These are phyloP conservation scores for Stegodyphus mimosarum DNA, from an alignment of 1,140 invertebrate species.

Conservation along the genomic window DNA sequence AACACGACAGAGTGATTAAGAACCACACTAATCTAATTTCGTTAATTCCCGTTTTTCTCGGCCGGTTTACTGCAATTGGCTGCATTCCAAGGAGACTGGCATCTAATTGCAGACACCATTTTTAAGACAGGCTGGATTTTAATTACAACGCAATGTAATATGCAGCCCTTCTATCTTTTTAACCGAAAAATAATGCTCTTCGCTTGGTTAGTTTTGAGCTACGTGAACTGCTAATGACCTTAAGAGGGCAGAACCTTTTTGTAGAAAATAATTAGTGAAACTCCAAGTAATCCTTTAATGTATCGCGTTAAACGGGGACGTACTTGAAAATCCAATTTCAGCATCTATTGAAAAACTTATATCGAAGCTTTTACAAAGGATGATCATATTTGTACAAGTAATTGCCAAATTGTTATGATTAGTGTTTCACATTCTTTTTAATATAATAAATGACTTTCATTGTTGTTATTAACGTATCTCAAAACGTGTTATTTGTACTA, in stretches of 20 bases:
- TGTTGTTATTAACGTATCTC: no score
- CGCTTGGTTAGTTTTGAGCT: slow-evolving; percentile 50
- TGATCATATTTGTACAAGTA: no score
- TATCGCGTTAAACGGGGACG: not conserved
- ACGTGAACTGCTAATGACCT: slow-evolving; percentile 44
- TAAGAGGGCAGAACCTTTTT: slow-evolving; percentile 11
- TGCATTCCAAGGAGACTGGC: slow-evolving; percentile 47
- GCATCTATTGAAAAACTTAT: no score
- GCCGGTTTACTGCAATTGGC: slow-evolving; percentile 46
- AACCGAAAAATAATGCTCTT: slow-evolving; percentile 8
- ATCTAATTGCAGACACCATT: slow-evolving; percentile 32
- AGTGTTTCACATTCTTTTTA: no score
- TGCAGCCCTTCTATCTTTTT: slow-evolving; percentile 25
- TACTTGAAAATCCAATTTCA: not conserved
- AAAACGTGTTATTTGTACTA: no score
- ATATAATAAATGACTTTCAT: no score
- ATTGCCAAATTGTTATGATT: no score
- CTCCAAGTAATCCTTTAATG: not conserved
- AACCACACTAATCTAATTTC: slow-evolving; percentile 57
- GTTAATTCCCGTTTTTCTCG: slow-evolving; percentile 59
- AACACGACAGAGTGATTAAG: slow-evolving; percentile 55
- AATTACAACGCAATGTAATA: slow-evolving; percentile 46
- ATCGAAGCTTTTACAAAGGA: no score
- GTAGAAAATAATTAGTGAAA: slow-evolving; percentile 25
- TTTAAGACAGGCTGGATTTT: slow-evolving; percentile 51